Evolutionary conservation across 1,140 invertebrate genomes (phyloP), one percentile per base, ranked within the genome.

Genomic region (Dysdera silvatica): DNA sequence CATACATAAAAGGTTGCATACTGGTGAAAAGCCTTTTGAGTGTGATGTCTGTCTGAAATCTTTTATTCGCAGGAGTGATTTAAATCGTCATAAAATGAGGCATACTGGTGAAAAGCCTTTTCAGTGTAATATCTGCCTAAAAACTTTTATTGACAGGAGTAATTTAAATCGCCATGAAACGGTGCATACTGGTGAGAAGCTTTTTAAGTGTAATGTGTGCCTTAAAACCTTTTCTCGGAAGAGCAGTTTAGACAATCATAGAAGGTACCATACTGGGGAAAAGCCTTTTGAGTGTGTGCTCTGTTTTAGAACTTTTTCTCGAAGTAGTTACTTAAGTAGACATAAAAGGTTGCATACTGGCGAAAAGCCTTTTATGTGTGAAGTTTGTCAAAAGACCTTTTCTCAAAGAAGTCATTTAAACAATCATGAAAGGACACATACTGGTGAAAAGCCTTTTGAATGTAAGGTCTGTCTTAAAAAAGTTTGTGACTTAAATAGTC

Each of bases 1-100:
- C 40, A 70, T 71, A 12, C 79, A 80, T 65, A 73, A 74, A 66
- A 68, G 74, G 20, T 68, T 75, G 8, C 79, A 80, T 62, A 70
- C 71, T 14, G 72, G 74, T 28, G 70, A 75, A 32, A 74, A 75
- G 61, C 71, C 73, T 33, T 74, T 74, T 68, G 56, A 76, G 18
- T 80, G 79, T 70, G 72, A 74, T n/a, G 61, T 74, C 10, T 80
- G 79, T 71, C 76, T 77, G 2, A 76, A 77, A 61, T 67, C 74
- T 3, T 80, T 80, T 61, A 68, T 74, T 20, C 76, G 77, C 60
- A 77, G 76, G 65, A 74, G 72, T 37, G 76, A 80, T 54, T 69
- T 80, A n/a, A 62, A 59, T 31, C 32, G 65, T 14, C 65, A 67
- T 49, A 51, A 52, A 26, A 31, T 58, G 26, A 53, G 52, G 6